Percentiles rank a stretch among this genome's conserved stretches.
Conservation (phyloP, 2,797 vertebrate species). For the Lemur catta region DNA sequence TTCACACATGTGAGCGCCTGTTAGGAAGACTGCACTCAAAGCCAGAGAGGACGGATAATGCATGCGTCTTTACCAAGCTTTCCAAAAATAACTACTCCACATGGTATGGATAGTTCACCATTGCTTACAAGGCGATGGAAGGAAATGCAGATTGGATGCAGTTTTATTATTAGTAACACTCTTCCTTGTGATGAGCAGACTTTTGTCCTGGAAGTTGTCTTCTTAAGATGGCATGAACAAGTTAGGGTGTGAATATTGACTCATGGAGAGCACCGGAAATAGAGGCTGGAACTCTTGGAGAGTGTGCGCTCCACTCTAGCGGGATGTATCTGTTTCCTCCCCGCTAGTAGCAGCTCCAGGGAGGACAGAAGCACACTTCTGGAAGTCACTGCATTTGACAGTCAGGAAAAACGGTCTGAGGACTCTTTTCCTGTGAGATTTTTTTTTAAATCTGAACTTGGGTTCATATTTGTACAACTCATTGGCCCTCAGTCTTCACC, state of each 20-base stretch:
- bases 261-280: no score
- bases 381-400: neutral
- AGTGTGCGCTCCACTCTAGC: accelerated
- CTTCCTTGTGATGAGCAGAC: neutral
- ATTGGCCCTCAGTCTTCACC: neutral
- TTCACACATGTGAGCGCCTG: neutral
- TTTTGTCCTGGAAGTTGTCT: neutral
- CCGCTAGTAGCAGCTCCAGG: neutral
- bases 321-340: neutral
- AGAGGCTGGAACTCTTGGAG: neutral
- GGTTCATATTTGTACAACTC: neutral
- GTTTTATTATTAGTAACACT: neutral
- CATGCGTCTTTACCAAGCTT: neutral
- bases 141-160: neutral
- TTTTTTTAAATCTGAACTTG: neutral
- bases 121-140: neutral
- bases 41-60: neutral
- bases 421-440: neutral
- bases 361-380: neutral
- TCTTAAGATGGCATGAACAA: neutral
- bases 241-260: neutral
- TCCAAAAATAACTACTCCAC: neutral
- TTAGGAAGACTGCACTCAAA: neutral
- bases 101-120: neutral
- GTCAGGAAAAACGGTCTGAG: neutral